phyloP scores from a whole-genome alignment of 2,888 invertebrate species.

The Caenorhabditis becei region DNA sequence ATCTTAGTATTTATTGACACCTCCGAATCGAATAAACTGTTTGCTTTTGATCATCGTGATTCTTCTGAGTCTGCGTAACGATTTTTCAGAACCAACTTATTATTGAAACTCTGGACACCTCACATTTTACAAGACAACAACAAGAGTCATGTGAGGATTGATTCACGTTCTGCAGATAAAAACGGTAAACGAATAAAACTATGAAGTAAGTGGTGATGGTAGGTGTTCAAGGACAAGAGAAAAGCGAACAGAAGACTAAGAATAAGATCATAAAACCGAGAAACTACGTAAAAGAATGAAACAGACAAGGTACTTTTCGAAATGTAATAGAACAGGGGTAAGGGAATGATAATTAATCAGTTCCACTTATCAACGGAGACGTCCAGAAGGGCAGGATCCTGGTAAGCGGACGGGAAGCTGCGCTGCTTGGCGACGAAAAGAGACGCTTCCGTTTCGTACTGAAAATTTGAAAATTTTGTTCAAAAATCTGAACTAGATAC shows the following conservation, averaged over 20 bases:
- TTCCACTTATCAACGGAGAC: conserved; percentile 64
- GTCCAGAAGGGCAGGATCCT: conserved; percentile 57
- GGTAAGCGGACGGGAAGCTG: conserved; percentile 57
- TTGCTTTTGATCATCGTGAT: not conserved
- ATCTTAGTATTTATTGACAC: conserved; percentile 20
- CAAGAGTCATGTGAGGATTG: too few species aligned
- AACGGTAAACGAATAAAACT: conserved; percentile 32
- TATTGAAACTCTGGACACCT: too few species aligned
- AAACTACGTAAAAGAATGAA: conserved; percentile 12
- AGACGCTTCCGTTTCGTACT: conserved; percentile 54
- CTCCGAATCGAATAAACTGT: not conserved
- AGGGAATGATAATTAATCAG: conserved; percentile 5
- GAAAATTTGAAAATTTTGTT: conserved; percentile 2
- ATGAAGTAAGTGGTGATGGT: conserved; percentile 16
- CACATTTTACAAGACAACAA: too few species aligned
- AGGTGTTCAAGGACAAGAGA: conserved; percentile 3
- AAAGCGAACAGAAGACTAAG: conserved; percentile 16
- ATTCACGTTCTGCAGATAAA: conserved; percentile 20
- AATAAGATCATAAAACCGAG: not conserved
- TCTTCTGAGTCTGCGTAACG: too few species aligned
- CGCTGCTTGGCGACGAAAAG: conserved; percentile 44
- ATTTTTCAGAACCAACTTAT: too few species aligned
- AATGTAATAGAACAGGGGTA: not conserved
- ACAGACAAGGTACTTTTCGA: conserved; percentile 1
- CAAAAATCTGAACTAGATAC: not conserved